phyloP scores from a whole-genome alignment of 2,113 vertebrate genomes.

The Podarcis muralis region DNA sequence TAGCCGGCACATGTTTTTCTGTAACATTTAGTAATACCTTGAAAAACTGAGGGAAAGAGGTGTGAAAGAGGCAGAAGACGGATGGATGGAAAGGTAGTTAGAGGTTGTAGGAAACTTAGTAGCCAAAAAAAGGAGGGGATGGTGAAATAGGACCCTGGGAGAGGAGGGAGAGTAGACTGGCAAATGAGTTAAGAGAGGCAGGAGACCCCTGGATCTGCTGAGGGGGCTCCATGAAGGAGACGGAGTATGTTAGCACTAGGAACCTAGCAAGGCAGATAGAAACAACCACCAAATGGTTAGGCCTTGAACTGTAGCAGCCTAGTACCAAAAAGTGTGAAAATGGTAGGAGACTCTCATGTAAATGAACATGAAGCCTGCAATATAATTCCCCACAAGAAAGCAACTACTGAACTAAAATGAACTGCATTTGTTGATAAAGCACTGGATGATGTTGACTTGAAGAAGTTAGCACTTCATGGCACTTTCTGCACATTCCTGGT shows the following conservation, averaged over 20 bases:
- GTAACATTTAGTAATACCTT: not conserved
- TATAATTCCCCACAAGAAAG: not conserved
- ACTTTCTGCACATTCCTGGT: not conserved
- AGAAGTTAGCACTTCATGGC: not conserved
- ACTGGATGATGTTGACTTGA: not conserved
- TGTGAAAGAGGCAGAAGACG: not conserved
- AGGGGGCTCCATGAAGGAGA: not conserved
- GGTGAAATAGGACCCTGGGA: not conserved
- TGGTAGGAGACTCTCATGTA: not conserved
- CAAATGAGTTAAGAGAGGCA: not conserved
- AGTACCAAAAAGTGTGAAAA: not conserved
- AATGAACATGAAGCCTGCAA: not conserved
- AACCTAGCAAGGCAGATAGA: not conserved
- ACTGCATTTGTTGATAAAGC: not conserved
- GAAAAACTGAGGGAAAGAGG: not conserved
- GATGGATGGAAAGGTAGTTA: not conserved
- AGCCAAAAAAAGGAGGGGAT: not conserved
- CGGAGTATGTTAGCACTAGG: not conserved
- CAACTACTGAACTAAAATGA: not conserved
- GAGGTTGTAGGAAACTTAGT: not conserved
- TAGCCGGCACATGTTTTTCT: not conserved
- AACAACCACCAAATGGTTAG: not conserved
- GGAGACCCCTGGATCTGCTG: not conserved
- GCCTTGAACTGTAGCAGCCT: not conserved
- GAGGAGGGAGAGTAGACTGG: not conserved